Conservation (phyloP, 2,888 invertebrate genomes). For the Cacoxenus indagator region DNA sequence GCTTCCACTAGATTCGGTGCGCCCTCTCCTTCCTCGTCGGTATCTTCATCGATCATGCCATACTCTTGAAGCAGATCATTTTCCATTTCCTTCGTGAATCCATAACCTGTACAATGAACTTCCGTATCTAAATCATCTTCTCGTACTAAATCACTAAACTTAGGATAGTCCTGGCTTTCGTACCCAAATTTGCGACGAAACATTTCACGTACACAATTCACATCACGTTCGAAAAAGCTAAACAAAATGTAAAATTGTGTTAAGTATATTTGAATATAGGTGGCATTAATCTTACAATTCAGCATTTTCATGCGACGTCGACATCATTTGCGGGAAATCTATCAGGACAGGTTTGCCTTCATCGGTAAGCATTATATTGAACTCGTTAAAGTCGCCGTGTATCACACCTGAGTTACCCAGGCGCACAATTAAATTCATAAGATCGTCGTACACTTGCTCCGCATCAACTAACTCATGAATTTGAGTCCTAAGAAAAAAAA, state of each 20-base stretch:
- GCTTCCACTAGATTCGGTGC: slow-evolving; percentile 44
- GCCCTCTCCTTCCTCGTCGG: slow-evolving; percentile 52
- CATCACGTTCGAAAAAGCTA: slow-evolving; percentile 95
- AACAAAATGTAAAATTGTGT: slow-evolving; percentile 24
- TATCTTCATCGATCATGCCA: slow-evolving; percentile 72
- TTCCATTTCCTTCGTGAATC: slow-evolving; percentile 86
- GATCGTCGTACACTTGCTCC: slow-evolving; percentile 87
- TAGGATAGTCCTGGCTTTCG: slow-evolving; percentile 86
- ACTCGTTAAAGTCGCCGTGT: slow-evolving; percentile 99
- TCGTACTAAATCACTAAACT: slow-evolving; percentile 81
- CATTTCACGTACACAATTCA: slow-evolving; percentile 90
- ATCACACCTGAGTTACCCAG: slow-evolving; percentile 96
- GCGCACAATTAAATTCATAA: slow-evolving; percentile 92
- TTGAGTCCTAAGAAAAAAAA: slow-evolving; percentile 73
- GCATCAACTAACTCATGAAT: slow-evolving; percentile 78
- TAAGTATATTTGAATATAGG: background rate
- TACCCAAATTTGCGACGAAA: slow-evolving; percentile 91
- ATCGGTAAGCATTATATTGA: slow-evolving; percentile 92
- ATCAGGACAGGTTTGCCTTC: slow-evolving; percentile 88
- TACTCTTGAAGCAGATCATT: slow-evolving; percentile 78
- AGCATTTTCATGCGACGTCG: slow-evolving; percentile 92
- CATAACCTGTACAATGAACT: slow-evolving; percentile 93
- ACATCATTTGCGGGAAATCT: slow-evolving; percentile 99
- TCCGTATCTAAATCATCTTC: slow-evolving; percentile 89
- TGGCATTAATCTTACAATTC: slow-evolving; percentile 76